Conservation (phyloP, 2,888 invertebrate genomes). For the Branchipolynoe longqiensis region DNA sequence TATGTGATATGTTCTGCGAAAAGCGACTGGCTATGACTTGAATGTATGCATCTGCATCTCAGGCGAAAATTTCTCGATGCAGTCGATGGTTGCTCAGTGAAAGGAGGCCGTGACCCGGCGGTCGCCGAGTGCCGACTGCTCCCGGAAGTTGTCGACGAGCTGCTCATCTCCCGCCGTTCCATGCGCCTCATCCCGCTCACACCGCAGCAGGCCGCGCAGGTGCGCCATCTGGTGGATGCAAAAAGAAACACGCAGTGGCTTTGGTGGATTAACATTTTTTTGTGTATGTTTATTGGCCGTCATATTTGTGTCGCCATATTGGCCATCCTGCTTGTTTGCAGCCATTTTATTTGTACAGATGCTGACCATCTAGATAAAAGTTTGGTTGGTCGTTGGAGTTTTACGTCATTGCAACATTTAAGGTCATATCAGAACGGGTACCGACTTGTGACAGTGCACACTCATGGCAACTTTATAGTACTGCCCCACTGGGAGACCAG, state of each 20-base stretch:
- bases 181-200: conserved; percentile 15
- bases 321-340: no score
- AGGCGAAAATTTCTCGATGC: neutral
- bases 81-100: neutral
- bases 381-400: no score
- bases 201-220: neutral
- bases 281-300: no score
- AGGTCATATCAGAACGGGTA: no score
- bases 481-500: no score
- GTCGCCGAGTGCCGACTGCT: neutral
- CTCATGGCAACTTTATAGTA: no score
- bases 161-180: neutral
- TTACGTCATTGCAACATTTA: no score
- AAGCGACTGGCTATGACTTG: neutral
- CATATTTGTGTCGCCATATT: no score
- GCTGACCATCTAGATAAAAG: no score
- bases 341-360: no score
- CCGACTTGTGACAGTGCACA: no score
- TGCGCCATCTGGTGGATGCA: neutral
- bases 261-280: no score
- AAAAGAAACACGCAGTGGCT: neutral
- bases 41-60: neutral
- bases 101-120: conserved; percentile 2
- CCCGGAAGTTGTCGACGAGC: conserved; percentile 27
- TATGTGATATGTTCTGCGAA: neutral